phyloP scores from a whole-genome alignment of 2,113 vertebrate species.

The Vidua macroura region DNA sequence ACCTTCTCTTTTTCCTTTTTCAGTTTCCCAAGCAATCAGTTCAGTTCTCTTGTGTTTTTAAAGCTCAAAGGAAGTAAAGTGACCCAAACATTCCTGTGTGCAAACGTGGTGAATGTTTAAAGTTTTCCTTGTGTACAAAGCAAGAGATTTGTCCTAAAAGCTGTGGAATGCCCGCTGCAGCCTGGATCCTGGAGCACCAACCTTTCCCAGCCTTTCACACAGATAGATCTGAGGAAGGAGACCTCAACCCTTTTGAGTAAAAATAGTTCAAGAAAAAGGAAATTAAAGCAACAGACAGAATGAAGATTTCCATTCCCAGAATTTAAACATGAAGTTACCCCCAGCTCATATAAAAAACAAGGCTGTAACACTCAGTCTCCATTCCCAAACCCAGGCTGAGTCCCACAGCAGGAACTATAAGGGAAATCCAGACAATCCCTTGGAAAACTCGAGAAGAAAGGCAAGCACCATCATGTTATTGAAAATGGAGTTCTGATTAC shows the following conservation, averaged over 20 bases:
- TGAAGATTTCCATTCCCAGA: not conserved
- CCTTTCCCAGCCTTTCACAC: not conserved
- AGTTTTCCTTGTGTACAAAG: not conserved
- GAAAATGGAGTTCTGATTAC: not conserved
- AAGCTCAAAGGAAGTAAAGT: not conserved
- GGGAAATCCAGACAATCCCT: not conserved
- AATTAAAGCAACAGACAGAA: not conserved
- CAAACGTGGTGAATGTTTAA: not conserved
- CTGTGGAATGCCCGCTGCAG: accelerated
- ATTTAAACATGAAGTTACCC: not conserved
- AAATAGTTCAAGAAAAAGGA: not conserved
- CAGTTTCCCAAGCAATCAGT: not conserved
- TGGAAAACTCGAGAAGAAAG: not conserved
- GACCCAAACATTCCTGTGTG: not conserved
- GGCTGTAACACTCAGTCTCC: not conserved
- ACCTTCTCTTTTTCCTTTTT: not conserved
- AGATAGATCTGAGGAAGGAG: not conserved
- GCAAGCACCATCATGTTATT: not conserved
- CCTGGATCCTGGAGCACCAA: not conserved
- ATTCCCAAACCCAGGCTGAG: not conserved
- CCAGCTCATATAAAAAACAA: not conserved
- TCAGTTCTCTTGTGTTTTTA: not conserved
- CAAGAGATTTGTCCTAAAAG: not conserved
- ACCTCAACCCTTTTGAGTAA: not conserved
- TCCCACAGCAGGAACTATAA: not conserved